phyloP scores from a whole-genome alignment of 1,140 invertebrate species.

The Latrodectus geometricus region DNA sequence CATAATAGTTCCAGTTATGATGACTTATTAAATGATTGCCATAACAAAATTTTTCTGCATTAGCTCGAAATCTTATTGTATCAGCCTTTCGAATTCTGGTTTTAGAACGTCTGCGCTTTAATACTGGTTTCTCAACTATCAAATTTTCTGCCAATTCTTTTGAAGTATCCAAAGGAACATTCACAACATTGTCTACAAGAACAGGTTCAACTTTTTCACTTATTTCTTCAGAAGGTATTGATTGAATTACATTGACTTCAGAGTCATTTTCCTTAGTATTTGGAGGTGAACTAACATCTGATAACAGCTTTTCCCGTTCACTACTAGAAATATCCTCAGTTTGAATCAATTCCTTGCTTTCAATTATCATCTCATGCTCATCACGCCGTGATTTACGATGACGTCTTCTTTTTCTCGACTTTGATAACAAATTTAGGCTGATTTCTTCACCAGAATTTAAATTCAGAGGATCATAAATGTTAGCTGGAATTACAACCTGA shows the following conservation, averaged over 20 bases:
- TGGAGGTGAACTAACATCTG: too few species aligned
- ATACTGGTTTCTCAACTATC: background rate
- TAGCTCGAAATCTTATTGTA: conserved; percentile 13
- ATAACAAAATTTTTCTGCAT: conserved; percentile 80
- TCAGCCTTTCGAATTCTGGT: background rate
- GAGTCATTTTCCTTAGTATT: conserved; percentile 67
- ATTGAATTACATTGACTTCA: background rate
- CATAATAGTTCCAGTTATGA: conserved; percentile 87
- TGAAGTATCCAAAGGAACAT: background rate
- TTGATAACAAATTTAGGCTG: conserved; percentile 77
- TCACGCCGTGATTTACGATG: conserved; percentile 74
- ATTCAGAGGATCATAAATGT: conserved; percentile 91
- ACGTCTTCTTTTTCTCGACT: conserved; percentile 22
- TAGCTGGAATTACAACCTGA: conserved; percentile 91
- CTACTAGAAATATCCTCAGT: background rate
- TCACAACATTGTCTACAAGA: too few species aligned
- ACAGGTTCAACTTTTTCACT: background rate
- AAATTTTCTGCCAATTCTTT: conserved; percentile 13
- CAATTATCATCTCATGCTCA: conserved; percentile 36
- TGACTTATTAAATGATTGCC: conserved; percentile 98
- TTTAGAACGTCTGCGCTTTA: background rate
- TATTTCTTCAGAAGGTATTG: conserved; percentile 79
- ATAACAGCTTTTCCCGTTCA: too few species aligned
- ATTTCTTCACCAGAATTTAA: conserved; percentile 81
- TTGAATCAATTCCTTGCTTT: conserved; percentile 14